Conservation (phyloP, 2,888 invertebrate species). For the Cantharis rustica region DNA sequence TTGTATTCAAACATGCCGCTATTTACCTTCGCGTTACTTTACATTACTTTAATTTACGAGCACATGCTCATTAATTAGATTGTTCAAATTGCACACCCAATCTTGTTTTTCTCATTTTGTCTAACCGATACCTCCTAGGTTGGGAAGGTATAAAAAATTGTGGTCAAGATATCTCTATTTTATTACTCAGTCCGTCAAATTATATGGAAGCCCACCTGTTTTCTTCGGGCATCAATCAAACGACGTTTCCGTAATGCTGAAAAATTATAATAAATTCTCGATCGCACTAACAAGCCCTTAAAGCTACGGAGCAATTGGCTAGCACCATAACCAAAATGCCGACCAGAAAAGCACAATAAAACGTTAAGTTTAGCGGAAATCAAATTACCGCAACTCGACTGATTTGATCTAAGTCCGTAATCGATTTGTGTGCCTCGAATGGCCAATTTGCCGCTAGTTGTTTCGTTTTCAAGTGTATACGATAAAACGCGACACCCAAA, state of each 20-base stretch:
- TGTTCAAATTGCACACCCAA: background rate
- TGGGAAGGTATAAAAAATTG: background rate
- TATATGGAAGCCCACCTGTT: background rate
- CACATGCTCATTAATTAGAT: conserved; percentile 37
- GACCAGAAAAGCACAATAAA: conserved; percentile 16
- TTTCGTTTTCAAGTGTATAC: conserved; percentile 33
- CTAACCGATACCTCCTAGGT: background rate
- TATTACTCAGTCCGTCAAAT: background rate
- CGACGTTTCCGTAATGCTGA: background rate
- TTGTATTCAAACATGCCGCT: conserved; percentile 35
- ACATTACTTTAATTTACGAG: conserved; percentile 37
- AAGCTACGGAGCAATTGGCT: conserved; percentile 1
- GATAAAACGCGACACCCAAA: conserved; percentile 25
- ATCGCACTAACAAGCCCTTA: conserved; percentile 12
- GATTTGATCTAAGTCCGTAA: conserved; percentile 43
- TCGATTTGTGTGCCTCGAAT: conserved; percentile 42
- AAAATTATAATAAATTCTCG: background rate
- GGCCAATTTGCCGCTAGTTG: conserved; percentile 44
- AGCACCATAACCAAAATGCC: background rate
- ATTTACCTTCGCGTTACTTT: conserved; percentile 35
- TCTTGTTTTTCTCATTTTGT: background rate
- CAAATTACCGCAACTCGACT: conserved; percentile 45
- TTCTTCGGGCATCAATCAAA: background rate
- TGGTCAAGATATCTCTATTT: background rate
- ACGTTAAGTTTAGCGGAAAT: conserved; percentile 40